Evolutionary conservation across 2,888 invertebrate species (phyloP).

Genomic region (Gymnoscelis rufifasciata): DNA sequence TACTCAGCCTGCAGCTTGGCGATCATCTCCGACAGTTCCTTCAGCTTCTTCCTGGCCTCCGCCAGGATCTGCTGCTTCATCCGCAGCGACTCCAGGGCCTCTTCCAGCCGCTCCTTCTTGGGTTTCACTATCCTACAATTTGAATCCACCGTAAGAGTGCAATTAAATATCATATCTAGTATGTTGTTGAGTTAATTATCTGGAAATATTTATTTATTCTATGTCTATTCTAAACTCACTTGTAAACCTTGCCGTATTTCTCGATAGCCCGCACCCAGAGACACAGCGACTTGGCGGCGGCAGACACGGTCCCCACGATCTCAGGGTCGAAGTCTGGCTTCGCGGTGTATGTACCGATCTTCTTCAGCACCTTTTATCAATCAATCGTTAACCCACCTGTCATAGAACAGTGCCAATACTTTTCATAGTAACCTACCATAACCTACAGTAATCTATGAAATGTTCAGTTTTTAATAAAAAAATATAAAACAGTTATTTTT

Average conservation of each 20-base stretch:
- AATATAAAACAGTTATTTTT: too few relatives aligned
- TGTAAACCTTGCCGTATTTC: constrained; percentile 92
- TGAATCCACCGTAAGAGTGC: too few relatives aligned
- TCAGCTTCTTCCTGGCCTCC: constrained; percentile 87
- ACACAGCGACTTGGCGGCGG: constrained; percentile 92
- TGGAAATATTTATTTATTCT: too few relatives aligned
- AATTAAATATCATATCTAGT: too few relatives aligned
- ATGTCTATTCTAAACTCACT: too few relatives aligned
- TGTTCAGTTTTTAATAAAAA: too few relatives aligned
- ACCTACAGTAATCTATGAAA: too few relatives aligned
- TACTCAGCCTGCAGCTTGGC: constrained; percentile 87
- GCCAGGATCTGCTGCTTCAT: constrained; percentile 89
- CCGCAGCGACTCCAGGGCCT: constrained; percentile 84
- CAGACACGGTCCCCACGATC: constrained; percentile 90
- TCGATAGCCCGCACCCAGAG: constrained; percentile 96
- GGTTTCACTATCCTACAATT: constrained; percentile 88
- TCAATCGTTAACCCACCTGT: too few relatives aligned
- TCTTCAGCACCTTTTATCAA: constrained; percentile 71
- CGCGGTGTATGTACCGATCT: constrained; percentile 86
- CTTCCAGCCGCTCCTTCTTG: constrained; percentile 89
- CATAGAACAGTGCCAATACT: too few relatives aligned
- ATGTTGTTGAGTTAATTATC: too few relatives aligned
- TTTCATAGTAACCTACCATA: too few relatives aligned
- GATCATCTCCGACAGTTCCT: constrained; percentile 86
- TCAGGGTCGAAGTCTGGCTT: constrained; percentile 93